phyloP scores from a whole-genome alignment of 2,113 vertebrate species.

The Choloepus hoffmanni region DNA sequence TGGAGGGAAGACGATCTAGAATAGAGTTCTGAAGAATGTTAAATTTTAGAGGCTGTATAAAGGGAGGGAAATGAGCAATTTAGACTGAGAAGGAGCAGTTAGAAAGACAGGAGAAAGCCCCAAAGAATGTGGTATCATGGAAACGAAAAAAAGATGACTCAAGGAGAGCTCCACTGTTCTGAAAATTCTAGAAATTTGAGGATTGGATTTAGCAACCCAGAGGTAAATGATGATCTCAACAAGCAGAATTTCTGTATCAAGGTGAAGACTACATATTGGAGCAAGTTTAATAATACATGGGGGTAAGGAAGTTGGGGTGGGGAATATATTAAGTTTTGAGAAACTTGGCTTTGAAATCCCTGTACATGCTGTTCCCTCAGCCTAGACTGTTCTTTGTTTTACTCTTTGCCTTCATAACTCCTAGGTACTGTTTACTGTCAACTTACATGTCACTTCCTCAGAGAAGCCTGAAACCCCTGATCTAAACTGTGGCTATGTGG shows the following conservation, averaged over 20 bases:
- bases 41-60: conserved; percentile 24
- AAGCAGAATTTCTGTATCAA: conserved; percentile 32
- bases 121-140: not conserved
- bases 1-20: not conserved
- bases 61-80: conserved; percentile 51
- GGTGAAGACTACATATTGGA: not conserved
- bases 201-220: conserved; percentile 34
- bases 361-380: not conserved
- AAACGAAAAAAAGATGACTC: conserved; percentile 45
- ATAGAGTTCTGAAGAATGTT: conserved; percentile 14
- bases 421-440: not conserved
- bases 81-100: conserved; percentile 43
- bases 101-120: conserved; percentile 55
- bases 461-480: not conserved
- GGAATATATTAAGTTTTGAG: not conserved
- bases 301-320: not conserved
- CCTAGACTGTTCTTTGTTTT: not conserved
- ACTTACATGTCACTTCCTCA: not conserved
- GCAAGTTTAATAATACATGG: not conserved
- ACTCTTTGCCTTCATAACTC: not conserved
- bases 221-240: not conserved
- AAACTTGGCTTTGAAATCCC: not conserved
- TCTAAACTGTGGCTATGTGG: not conserved
- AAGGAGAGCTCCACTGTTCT: conserved; percentile 31
- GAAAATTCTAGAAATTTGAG: conserved; percentile 15